Conservation (phyloP, 2,113 vertebrate genomes). For the Spizaetus ornatus region DNA sequence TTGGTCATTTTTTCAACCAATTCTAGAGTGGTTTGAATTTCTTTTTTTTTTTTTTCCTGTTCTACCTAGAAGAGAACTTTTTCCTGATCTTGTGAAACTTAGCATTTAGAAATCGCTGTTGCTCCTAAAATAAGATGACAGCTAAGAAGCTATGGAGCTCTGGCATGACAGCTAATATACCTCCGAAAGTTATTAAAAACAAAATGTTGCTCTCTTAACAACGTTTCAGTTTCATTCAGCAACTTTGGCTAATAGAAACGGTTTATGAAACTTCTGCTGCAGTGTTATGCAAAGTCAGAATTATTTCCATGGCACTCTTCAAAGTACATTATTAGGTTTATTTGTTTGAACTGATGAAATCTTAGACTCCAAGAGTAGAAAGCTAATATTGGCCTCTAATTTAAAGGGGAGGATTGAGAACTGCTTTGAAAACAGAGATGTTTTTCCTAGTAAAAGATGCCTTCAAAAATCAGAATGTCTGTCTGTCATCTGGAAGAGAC, state of each 20-base stretch:
- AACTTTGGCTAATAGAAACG: neutral
- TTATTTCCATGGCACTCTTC: slow-evolving; percentile 6
- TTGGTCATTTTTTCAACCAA: neutral
- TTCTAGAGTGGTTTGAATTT: neutral
- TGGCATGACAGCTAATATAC: slow-evolving; percentile 8
- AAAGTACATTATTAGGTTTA: neutral
- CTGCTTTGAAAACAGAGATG: neutral
- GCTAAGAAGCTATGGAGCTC: neutral
- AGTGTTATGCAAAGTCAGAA: neutral
- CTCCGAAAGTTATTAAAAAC: slow-evolving; percentile 17
- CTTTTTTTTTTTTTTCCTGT: neutral
- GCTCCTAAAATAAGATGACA: neutral
- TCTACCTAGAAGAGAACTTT: neutral
- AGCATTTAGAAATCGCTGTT: neutral
- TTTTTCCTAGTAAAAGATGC: neutral
- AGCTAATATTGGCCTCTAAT: neutral
- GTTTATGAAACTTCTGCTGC: slow-evolving; percentile 18
- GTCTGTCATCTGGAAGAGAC: neutral
- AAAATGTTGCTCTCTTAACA: neutral
- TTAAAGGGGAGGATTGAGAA: neutral
- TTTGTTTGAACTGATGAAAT: slow-evolving; percentile 31
- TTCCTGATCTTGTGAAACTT: neutral
- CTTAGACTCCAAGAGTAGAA: neutral
- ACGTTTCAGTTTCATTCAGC: neutral
- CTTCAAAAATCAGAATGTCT: neutral